Conservation (phyloP, 2,113 vertebrate species). For the Alethe castanea region DNA sequence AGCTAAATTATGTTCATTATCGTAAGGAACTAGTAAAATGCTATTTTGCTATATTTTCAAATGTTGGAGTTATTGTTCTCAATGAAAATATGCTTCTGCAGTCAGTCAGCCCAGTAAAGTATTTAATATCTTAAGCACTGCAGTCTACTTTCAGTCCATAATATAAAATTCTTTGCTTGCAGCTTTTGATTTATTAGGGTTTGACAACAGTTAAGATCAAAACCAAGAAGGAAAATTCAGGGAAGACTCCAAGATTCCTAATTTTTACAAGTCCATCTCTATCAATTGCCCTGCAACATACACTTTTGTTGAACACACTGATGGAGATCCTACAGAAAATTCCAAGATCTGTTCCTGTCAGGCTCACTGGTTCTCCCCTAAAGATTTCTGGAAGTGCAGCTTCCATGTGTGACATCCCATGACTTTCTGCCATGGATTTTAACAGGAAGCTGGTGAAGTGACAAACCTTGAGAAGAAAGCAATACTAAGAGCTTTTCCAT, state of each 20-base stretch:
- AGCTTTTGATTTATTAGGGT: neutral
- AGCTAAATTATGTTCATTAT: neutral
- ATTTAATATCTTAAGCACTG: neutral
- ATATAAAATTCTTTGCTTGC: neutral
- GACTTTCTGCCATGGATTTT: neutral
- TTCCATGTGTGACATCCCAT: neutral
- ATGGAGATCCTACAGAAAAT: neutral
- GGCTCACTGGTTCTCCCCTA: neutral
- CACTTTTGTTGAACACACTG: neutral
- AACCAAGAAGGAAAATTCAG: neutral
- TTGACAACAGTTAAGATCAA: neutral
- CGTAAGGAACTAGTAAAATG: neutral
- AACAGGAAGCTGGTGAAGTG: neutral
- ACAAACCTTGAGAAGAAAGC: neutral
- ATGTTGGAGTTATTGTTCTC: neutral
- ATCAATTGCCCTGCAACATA: neutral
- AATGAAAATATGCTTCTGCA: neutral
- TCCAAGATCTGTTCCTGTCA: neutral
- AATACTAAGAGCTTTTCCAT: neutral
- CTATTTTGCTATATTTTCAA: neutral
- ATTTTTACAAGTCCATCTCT: neutral
- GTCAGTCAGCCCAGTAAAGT: neutral
- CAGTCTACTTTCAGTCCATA: neutral
- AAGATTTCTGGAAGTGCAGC: neutral
- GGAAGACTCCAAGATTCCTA: neutral